These are phyloP conservation scores for Hycleus cichorii DNA, from an alignment of 1,140 invertebrate genomes.

Conservation along the genomic window DNA sequence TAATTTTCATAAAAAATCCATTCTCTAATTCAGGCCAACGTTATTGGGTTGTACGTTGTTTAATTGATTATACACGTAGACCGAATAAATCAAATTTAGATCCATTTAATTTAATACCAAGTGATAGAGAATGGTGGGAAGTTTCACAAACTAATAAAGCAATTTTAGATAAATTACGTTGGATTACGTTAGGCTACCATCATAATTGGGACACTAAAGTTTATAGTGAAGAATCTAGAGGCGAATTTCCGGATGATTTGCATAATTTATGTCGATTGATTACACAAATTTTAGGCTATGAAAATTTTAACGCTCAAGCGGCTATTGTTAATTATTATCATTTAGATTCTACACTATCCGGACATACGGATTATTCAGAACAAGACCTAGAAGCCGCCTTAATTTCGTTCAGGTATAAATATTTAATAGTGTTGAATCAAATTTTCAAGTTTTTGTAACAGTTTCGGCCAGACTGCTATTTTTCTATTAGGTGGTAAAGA, in stretches of 20 bases:
- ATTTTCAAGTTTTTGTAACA: conserved; percentile 34
- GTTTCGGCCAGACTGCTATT: conserved; percentile 80
- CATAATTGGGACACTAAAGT: conserved; percentile 93
- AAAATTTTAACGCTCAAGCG: conserved; percentile 70
- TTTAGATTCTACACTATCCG: conserved; percentile 79
- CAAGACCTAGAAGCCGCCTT: conserved; percentile 73
- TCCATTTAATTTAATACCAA: conserved; percentile 43
- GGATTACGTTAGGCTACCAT: conserved; percentile 91
- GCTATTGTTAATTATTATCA: conserved; percentile 94
- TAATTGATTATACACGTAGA: conserved; percentile 65
- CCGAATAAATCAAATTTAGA: conserved; percentile 78
- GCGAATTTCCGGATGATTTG: conserved; percentile 66
- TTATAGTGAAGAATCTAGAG: conserved; percentile 59
- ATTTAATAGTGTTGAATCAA: conserved; percentile 1
- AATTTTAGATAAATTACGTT: conserved; percentile 62
- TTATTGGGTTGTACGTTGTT: conserved; percentile 73
- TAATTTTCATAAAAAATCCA: conserved; percentile 76
- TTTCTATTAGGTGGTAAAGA: conserved; percentile 73
- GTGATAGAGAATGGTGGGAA: conserved; percentile 42
- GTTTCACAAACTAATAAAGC: conserved; percentile 35
- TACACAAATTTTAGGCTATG: conserved; percentile 53
- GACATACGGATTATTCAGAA: conserved; percentile 91
- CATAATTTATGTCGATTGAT: conserved; percentile 54
- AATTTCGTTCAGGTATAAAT: conserved; percentile 69
- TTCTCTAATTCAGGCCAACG: conserved; percentile 69